Base-by-base conservation (phyloP, 2,797 vertebrate genomes). In the Sebastes kiyomatsui region DNA sequence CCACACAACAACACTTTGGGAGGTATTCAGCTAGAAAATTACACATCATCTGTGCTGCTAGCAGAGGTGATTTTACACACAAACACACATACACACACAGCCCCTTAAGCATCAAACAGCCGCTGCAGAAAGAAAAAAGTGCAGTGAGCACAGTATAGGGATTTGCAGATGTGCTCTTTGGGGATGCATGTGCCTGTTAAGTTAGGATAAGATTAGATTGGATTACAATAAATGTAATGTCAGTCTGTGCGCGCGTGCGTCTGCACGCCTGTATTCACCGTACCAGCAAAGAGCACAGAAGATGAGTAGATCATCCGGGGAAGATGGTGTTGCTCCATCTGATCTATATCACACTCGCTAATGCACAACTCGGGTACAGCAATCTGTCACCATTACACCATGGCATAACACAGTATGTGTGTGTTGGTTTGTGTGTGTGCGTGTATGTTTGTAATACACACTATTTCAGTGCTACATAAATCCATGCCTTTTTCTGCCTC, bases 11-110 rank as follows among this genome's bases (percentile, higher is more conserved):
- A 95, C 96, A 96, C 96, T 97, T 96, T 96, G 90, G 95, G 96
- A 97, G 95, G 95, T 97, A 96, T 97, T 97, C 96, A 96, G 94
- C 95, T 97, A 97, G 97, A 97, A 98, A 97, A 97, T 97, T 97
- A 96, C 96, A 96, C 96, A 96, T 97, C 94, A 95, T 96, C 94
- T 95, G 91, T 90, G 92, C 90, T 88, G 89, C 95, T 91, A 90
- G 94, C 91, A 90, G 94, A 95, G 91, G 93, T 93, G 94, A 94
- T 94, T 94, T 92, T 92, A 90, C 88, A 85, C 82, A 89, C 81
- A 88, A 69, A 82, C 70, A 79, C 79, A 82, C 61, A 65, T 46
- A 72, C 74, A 81, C 90, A 80, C 87, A 77, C 73, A 83, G 79
- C 81, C 88, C 81, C 82, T 87, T 89, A 77, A 92, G 88, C 90